Conservation (phyloP, 2,888 invertebrate species). For the Tetragonisca angustula region DNA sequence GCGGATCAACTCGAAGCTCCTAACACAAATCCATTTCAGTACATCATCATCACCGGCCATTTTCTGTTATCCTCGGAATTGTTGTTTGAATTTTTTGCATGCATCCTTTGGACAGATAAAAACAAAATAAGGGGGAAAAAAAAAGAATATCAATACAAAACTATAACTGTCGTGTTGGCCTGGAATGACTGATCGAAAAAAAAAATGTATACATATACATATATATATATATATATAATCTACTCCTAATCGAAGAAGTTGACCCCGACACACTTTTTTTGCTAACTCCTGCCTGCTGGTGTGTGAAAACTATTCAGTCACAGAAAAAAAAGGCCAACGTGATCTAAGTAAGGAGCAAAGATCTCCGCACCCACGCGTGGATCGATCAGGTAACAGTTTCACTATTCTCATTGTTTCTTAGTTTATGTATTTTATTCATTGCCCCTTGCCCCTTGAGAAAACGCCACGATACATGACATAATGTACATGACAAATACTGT, state of each 20-base stretch:
- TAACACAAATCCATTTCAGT: slow-evolving; percentile 8
- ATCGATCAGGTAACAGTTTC: slow-evolving; percentile 58
- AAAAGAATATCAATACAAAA: not conserved
- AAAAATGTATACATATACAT: not conserved
- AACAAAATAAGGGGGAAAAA: slow-evolving; percentile 1
- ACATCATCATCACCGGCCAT: slow-evolving; percentile 44
- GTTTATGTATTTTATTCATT: not conserved
- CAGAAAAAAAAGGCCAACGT: slow-evolving; percentile 19
- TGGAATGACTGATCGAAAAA: slow-evolving; percentile 60
- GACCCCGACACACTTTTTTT: slow-evolving; percentile 57
- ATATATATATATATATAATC: not conserved
- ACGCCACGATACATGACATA: not conserved
- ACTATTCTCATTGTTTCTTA: not conserved
- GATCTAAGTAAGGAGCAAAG: not conserved
- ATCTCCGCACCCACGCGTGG: slow-evolving; percentile 4
- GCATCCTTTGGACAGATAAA: slow-evolving; percentile 54
- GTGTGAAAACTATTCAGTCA: slow-evolving; percentile 72
- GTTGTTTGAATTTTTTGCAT: slow-evolving; percentile 71
- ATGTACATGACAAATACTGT: not conserved
- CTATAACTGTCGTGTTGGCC: slow-evolving; percentile 61
- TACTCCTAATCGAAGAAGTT: slow-evolving; percentile 56
- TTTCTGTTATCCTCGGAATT: slow-evolving; percentile 52
- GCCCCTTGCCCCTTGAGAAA: not conserved
- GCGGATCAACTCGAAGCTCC: not conserved
- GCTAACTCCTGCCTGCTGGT: slow-evolving; percentile 78